A percentile compares a stretch with the other conserved stretches of the same genome.
phyloP scores from a whole-genome alignment of 2,888 invertebrate species.

The Lochmaea crataegi region DNA sequence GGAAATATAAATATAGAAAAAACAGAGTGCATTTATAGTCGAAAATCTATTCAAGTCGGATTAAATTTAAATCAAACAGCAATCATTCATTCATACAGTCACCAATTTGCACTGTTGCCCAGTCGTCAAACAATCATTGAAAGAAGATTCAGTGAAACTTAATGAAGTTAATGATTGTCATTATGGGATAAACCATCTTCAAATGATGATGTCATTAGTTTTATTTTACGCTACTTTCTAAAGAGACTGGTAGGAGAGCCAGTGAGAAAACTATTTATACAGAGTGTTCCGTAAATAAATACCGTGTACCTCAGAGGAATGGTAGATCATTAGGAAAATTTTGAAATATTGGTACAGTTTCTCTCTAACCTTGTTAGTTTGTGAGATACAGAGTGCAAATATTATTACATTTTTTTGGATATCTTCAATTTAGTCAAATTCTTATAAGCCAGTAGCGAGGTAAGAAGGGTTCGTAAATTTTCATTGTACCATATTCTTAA shows the following conservation, averaged over 20 bases:
- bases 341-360: too few relatives aligned
- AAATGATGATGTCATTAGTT: not conserved
- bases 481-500: too few relatives aligned
- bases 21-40: not conserved
- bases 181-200: not conserved
- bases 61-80: not conserved
- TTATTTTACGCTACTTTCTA: not conserved
- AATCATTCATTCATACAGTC: too few relatives aligned
- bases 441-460: too few relatives aligned
- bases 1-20: too few relatives aligned
- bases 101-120: not conserved
- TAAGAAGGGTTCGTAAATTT: too few relatives aligned
- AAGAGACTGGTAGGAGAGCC: not conserved
- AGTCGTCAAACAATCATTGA: not conserved
- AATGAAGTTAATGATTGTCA: not conserved
- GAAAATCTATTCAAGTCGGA: not conserved
- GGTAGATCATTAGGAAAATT: too few relatives aligned
- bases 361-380: too few relatives aligned
- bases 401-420: too few relatives aligned
- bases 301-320: too few relatives aligned
- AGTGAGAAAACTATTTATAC: not conserved
- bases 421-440: too few relatives aligned
- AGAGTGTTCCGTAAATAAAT: not conserved
- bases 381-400: too few relatives aligned
- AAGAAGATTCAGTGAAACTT: not conserved